Percentiles rank a stretch among this genome's conserved stretches.
phyloP scores from a whole-genome alignment of 2,113 vertebrate species.

The Pimephales promelas region DNA sequence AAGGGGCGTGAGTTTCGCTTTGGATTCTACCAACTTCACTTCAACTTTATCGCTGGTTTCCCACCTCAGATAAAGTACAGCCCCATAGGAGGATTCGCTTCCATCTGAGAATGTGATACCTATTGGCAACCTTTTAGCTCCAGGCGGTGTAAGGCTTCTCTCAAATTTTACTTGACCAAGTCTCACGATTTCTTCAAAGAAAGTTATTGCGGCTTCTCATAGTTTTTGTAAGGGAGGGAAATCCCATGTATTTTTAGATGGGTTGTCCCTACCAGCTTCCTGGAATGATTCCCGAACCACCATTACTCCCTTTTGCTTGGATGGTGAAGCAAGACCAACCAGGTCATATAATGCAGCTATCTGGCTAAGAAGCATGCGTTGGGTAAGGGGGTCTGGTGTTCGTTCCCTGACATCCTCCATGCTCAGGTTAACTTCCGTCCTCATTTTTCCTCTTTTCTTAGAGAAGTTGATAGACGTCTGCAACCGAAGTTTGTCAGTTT shows the following conservation, averaged over 20 bases:
- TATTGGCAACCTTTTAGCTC: neutral
- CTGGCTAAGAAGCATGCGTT: conserved; percentile 27
- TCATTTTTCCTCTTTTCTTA: conserved; percentile 38
- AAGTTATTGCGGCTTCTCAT: neutral
- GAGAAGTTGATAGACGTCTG: neutral
- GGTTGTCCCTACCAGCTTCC: too few relatives aligned
- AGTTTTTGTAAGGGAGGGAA: conserved; percentile 23
- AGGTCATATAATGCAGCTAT: conserved; percentile 28
- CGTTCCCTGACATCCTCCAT: conserved; percentile 34
- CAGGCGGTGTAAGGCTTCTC: conserved; percentile 33
- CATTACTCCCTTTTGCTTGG: too few relatives aligned
- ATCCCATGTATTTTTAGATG: conserved; percentile 35
- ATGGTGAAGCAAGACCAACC: neutral
- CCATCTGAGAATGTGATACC: conserved; percentile 6
- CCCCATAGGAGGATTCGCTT: too few relatives aligned
- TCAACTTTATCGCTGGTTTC: too few relatives aligned
- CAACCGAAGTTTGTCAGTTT: conserved; percentile 1
- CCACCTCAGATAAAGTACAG: too few relatives aligned
- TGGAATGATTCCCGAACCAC: too few relatives aligned
- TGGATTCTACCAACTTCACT: too few relatives aligned
- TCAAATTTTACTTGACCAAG: neutral
- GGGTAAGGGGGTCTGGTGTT: conserved; percentile 42
- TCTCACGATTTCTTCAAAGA: too few relatives aligned
- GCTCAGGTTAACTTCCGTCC: conserved; percentile 24
- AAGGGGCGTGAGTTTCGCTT: too few relatives aligned